phyloP scores from a whole-genome alignment of 2,797 vertebrate species.

The Coregonus suidteri region DNA sequence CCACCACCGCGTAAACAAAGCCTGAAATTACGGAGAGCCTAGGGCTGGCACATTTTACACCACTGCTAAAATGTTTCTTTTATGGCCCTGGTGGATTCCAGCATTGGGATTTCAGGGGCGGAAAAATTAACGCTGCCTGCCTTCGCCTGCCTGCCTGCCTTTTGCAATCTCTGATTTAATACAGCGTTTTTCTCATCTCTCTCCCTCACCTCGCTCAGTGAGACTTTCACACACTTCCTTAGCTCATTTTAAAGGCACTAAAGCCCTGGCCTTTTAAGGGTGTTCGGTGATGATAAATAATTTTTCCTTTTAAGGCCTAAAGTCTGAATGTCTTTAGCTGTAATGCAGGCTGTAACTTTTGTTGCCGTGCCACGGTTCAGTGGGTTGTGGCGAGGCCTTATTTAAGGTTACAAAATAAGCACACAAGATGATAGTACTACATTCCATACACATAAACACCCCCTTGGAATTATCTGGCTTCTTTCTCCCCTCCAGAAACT shows the following conservation, averaged over 20 bases:
- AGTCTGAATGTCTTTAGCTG: constrained; percentile 47
- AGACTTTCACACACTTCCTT: constrained; percentile 49
- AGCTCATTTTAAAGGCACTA: constrained; percentile 57
- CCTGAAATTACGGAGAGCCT: constrained; percentile 77
- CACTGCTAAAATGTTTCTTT: constrained; percentile 70
- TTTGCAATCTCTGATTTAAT: constrained; percentile 51
- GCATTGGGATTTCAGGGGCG: constrained; percentile 45
- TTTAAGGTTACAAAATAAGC: constrained; percentile 47
- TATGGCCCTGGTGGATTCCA: constrained; percentile 65
- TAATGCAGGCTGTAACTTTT: constrained; percentile 47
- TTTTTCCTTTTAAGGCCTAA: constrained; percentile 50
- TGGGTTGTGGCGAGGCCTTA: constrained; percentile 39
- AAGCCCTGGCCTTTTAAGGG: constrained; percentile 45
- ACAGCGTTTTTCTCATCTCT: constrained; percentile 36
- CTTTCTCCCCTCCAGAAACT: constrained; percentile 55
- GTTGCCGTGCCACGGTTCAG: constrained; percentile 37
- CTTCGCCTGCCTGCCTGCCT: constrained; percentile 16
- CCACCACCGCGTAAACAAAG: constrained; percentile 74
- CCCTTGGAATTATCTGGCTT: constrained; percentile 54
- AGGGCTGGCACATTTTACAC: constrained; percentile 65
- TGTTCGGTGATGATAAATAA: constrained; percentile 63
- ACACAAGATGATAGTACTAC: constrained; percentile 50
- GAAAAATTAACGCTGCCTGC: constrained; percentile 37
- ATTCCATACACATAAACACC: constrained; percentile 54
- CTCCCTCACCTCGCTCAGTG: constrained; percentile 6